Evolutionary conservation across 2,888 invertebrate genomes (phyloP), one percentile per base, ranked within the genome.

Genomic region (Anoplius nigerrimus): DNA sequence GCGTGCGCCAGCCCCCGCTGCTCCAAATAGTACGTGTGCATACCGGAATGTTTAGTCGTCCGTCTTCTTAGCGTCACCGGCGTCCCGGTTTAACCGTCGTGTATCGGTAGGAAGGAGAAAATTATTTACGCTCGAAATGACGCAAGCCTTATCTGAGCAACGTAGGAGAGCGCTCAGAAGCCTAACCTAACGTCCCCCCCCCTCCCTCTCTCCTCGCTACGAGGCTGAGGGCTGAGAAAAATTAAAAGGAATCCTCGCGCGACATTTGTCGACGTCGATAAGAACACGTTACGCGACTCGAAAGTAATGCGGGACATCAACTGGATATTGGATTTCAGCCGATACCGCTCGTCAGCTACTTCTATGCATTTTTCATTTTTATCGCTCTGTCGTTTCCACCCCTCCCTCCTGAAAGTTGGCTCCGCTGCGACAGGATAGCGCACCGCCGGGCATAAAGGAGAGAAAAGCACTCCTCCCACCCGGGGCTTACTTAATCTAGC

Each of bases 301-400:
- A 62, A 63, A 59, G 65, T 62, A 65, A 67, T 55, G 46, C 64
- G 62, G 43, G 52, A 58, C 62, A 59, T 64, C 62, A 53, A 62
- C 46, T 62, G 58, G 76, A 72, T 74, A 69, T 63, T 66, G 71
- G 67, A 72, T 71, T 72, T 73, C 55, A 60, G 68, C 70, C 74
- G 76, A 80, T 79, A 78, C 74, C 73, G 73, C 75, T 75, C 78
- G 80, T 79, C 77, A 82, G 77, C 72, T 76, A 76, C 71, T 75
- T 75, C 76, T 71, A 78, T 78, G 81, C 80, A 81, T 82, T 78
- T 80, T 79, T 78, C 81, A 74, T 75, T 68, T 79, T 83, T 83
- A 83, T 70, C 72, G 69, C 34, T 54, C 48, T 66, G 59, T 67
- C 67, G 60, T 59, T 46, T 53, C 42, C n/a, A n/a, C n/a, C n/a